phyloP scores from a whole-genome alignment of 1,140 invertebrate species.

The Habropoda laboriosa region DNA sequence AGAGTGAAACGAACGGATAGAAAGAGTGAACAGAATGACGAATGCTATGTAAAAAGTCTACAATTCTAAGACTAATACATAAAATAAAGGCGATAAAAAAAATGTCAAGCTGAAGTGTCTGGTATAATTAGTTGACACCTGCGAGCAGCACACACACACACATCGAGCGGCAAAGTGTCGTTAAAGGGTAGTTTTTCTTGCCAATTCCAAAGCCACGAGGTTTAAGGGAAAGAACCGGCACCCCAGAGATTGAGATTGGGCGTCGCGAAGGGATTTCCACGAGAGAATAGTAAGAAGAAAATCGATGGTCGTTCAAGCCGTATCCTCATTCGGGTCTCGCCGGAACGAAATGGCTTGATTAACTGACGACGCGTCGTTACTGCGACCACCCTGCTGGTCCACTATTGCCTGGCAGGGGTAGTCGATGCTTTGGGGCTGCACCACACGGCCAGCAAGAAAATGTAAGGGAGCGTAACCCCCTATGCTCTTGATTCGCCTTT shows the following conservation, averaged over 20 bases:
- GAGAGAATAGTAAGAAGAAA: conserved; percentile 64
- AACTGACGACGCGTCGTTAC: conserved; percentile 80
- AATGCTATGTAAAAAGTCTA: too few species aligned
- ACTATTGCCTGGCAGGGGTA: conserved; percentile 72
- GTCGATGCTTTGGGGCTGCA: conserved; percentile 63
- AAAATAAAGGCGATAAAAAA: too few species aligned
- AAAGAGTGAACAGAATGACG: too few species aligned
- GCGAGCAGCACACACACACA: background rate
- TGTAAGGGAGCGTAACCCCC: conserved; percentile 65
- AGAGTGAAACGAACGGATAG: too few species aligned
- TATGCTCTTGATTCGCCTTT: conserved; percentile 64
- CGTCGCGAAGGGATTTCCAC: conserved; percentile 26
- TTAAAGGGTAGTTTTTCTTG: background rate
- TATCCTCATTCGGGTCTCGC: conserved; percentile 74
- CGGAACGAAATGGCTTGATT: conserved; percentile 81
- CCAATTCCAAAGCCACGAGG: background rate
- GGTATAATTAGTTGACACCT: background rate
- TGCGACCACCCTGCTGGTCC: conserved; percentile 71
- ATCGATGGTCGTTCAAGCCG: conserved; percentile 72
- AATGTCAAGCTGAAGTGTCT: background rate
- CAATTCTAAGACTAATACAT: too few species aligned
- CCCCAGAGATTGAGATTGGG: conserved; percentile 26
- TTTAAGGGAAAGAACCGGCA: background rate
- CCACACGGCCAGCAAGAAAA: conserved; percentile 65
- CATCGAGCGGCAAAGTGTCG: background rate